Evolutionary conservation across 1,140 invertebrate species (phyloP).

Genomic region (Oncopeltus fasciatus): DNA sequence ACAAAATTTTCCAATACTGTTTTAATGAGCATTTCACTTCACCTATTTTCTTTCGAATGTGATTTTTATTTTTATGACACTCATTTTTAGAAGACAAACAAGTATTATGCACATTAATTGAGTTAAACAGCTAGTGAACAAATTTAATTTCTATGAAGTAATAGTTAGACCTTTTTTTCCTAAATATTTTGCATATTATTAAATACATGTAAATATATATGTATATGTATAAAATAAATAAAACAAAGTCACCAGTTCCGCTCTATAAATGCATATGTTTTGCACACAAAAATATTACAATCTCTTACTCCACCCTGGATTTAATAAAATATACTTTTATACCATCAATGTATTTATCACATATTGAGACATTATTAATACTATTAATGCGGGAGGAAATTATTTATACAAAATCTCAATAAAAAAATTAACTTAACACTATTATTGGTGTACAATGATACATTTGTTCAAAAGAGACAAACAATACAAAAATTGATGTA

Average conservation of each 20-base stretch:
- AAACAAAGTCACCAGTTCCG: conserved; percentile 3
- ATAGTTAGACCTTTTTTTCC: background rate
- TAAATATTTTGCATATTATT: background rate
- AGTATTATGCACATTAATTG: background rate
- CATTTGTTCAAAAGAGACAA: background rate
- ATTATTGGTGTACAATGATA: conserved; percentile 7
- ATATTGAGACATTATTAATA: conserved; percentile 3
- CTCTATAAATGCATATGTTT: conserved; percentile 5
- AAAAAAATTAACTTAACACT: conserved; percentile 1
- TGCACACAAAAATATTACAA: conserved; percentile 6
- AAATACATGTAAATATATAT: background rate
- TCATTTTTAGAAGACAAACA: background rate
- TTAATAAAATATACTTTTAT: conserved; percentile 5
- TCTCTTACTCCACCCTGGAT: background rate
- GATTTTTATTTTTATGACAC: background rate
- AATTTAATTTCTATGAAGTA: background rate
- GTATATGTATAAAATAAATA: background rate
- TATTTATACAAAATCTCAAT: background rate
- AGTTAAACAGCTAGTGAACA: background rate
- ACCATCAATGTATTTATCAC: conserved; percentile 2
- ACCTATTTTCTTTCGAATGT: background rate
- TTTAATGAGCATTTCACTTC: too few relatives aligned
- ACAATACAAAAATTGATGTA: conserved; percentile 1
- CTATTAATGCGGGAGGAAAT: background rate
- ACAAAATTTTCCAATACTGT: too few relatives aligned